Evolutionary conservation across 2,113 vertebrate genomes (phyloP).

Genomic region (Butastur rufipennis): DNA sequence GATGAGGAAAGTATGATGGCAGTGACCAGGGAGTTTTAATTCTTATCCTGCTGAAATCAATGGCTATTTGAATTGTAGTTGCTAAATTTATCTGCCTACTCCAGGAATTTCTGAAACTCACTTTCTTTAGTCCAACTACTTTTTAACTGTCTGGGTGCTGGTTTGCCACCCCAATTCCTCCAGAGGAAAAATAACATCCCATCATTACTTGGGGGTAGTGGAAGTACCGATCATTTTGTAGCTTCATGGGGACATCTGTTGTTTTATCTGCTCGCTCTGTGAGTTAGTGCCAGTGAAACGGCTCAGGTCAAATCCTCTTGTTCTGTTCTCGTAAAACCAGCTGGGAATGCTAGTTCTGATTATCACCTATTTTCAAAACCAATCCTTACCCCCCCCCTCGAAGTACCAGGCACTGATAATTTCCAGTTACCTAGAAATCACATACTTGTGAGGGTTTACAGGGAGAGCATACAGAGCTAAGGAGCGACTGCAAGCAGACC

Average conservation of each 20-base stretch:
- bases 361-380: neutral
- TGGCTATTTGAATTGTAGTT: neutral
- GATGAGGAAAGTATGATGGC: neutral
- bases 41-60: neutral
- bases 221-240: neutral
- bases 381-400: neutral
- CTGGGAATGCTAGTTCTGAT: neutral
- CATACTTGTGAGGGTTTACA: neutral
- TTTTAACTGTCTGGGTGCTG: neutral
- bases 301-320: neutral
- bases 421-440: neutral
- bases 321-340: neutral
- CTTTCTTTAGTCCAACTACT: neutral
- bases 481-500: neutral
- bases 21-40: neutral
- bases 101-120: neutral
- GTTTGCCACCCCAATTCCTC: neutral
- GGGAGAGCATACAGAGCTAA: neutral
- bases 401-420: neutral
- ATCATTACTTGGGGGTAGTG: neutral
- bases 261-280: neutral
- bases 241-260: neutral
- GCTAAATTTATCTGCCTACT: conserved; percentile 2
- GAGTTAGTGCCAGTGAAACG: neutral
- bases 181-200: neutral